Evolutionary conservation across 2,888 invertebrate species (phyloP).

Genomic region (Ceriagrion tenellum): DNA sequence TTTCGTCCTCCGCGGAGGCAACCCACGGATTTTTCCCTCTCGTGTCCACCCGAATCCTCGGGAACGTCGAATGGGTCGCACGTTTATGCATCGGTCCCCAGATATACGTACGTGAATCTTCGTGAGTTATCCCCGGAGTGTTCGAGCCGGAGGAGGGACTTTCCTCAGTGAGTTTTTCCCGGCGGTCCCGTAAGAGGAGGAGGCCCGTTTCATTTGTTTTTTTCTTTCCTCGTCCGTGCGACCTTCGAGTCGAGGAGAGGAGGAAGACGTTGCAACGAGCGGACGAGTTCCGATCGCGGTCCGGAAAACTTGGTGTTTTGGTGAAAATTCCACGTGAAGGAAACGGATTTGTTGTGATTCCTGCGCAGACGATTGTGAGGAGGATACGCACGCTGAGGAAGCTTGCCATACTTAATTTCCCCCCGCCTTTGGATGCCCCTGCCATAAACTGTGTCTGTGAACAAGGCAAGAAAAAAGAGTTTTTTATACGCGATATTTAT

Average conservation of each 20-base stretch:
- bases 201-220: background rate
- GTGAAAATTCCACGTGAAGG: background rate
- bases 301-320: too few species aligned
- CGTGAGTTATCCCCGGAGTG: background rate
- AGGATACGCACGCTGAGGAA: background rate
- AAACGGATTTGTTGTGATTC: background rate
- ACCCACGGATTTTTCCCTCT: slow-evolving; percentile 21
- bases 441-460: background rate
- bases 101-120: too few species aligned
- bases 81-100: background rate
- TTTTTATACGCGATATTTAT: background rate
- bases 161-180: background rate
- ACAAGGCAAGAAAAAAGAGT: background rate
- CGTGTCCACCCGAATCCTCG: background rate
- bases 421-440: background rate
- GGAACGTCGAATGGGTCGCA: too few species aligned
- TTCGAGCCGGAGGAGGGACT: background rate
- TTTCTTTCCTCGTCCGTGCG: background rate
- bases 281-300: background rate
- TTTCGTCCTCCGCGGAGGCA: slow-evolving; percentile 45
- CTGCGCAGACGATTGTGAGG: background rate
- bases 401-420: background rate
- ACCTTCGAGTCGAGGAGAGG: background rate
- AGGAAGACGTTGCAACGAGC: background rate
- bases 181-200: background rate